phyloP scores from a whole-genome alignment of 2,888 invertebrate species.

The Lasioglossum malachurum region DNA sequence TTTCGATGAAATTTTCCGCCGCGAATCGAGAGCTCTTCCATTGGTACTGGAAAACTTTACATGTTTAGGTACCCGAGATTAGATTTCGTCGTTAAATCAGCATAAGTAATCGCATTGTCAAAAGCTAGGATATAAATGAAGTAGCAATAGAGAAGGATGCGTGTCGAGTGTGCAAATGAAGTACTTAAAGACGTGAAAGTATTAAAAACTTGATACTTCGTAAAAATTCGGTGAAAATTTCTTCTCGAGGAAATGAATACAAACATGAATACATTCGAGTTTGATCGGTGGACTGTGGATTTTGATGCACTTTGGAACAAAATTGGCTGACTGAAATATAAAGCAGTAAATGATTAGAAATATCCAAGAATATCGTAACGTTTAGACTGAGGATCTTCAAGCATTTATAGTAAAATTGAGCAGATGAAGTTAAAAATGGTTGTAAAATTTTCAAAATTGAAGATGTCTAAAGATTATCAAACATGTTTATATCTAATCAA shows the following conservation, averaged over 20 bases:
- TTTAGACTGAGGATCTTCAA: too few species aligned
- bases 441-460: too few species aligned
- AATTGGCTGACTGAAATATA: too few species aligned
- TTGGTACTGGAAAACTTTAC: background rate
- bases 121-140: constrained; percentile 13
- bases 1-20: constrained; percentile 8
- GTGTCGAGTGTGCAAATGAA: constrained; percentile 27
- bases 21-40: constrained; percentile 1
- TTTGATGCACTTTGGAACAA: too few species aligned
- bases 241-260: background rate
- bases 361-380: too few species aligned
- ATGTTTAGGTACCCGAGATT: constrained; percentile 8
- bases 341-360: too few species aligned
- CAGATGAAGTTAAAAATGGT: too few species aligned
- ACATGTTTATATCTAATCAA: too few species aligned
- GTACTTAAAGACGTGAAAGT: constrained; percentile 21
- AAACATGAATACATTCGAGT: too few species aligned
- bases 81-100: constrained; percentile 36
- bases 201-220: background rate
- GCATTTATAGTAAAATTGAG: too few species aligned
- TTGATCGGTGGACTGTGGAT: too few species aligned
- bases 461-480: too few species aligned
- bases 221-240: background rate
- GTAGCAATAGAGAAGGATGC: constrained; percentile 18
- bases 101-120: constrained; percentile 19